A percentile compares a stretch with the other conserved stretches of the same genome.
These are phyloP conservation scores for Drosophila niveifrons DNA, from an alignment of 2,888 invertebrate species.

Conservation along the genomic window DNA sequence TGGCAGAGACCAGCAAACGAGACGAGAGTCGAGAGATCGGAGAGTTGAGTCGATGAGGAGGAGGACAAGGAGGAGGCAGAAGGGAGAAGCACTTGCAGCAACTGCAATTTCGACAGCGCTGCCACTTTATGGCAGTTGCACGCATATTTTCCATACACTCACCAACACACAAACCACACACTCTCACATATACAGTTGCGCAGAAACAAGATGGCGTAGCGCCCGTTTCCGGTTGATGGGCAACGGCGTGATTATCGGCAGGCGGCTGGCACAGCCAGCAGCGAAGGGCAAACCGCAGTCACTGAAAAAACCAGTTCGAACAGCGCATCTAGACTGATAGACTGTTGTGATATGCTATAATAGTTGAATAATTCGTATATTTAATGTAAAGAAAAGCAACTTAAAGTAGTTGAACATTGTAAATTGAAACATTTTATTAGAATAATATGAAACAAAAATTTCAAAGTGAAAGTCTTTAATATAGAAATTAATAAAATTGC, in stretches of 20 bases:
- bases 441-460: no score
- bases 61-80: background rate
- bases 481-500: no score
- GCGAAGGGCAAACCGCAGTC: constrained; percentile 69
- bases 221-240: constrained; percentile 78
- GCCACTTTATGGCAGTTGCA: constrained; percentile 78
- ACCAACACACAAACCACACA: constrained; percentile 26
- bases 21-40: constrained; percentile 21
- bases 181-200: constrained; percentile 23
- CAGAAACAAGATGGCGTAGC: constrained; percentile 76
- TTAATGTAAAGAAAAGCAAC: no score
- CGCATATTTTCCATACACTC: constrained; percentile 67
- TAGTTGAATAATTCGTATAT: no score
- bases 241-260: constrained; percentile 79
- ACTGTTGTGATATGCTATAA: background rate
- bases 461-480: no score
- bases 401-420: no score
- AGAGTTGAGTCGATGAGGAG: background rate
- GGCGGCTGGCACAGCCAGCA: constrained; percentile 56
- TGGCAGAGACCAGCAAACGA: constrained; percentile 53
- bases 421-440: no score
- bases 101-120: constrained; percentile 67
- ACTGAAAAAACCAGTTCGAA: constrained; percentile 25
- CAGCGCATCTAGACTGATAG: background rate
- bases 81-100: constrained; percentile 45